Evolutionary conservation across 2,797 vertebrate genomes (phyloP).

Genomic region (Chrosomus eos): DNA sequence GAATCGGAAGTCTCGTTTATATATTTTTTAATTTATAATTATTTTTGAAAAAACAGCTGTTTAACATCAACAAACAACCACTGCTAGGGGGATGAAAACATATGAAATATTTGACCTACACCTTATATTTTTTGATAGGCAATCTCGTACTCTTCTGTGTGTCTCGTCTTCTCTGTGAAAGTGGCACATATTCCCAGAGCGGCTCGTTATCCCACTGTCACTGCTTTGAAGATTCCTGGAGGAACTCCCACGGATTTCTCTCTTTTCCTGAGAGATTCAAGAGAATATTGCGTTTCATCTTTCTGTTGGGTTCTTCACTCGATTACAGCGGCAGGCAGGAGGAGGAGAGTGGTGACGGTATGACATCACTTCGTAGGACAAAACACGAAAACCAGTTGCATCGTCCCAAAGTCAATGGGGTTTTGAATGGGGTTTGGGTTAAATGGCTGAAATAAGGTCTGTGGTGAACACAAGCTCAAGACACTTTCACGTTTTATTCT

Average conservation of each 20-base stretch:
- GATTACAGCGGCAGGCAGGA: neutral
- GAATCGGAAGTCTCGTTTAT: no score
- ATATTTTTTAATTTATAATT: no score
- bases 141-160: neutral
- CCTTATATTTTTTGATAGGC: neutral
- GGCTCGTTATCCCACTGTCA: neutral
- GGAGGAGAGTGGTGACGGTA: neutral
- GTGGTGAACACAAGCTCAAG: no score
- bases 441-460: no score
- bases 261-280: neutral
- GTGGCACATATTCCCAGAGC: neutral
- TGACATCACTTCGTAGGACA: no score
- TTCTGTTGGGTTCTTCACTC: neutral
- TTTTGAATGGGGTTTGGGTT: no score
- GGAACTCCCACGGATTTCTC: neutral
- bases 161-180: neutral
- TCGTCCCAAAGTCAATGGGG: no score
- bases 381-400: no score
- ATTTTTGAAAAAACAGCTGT: neutral
- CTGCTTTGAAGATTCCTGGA: slow-evolving; percentile 9
- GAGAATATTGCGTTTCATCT: neutral
- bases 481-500: no score
- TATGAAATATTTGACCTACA: neutral
- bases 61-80: neutral
- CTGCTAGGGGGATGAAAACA: neutral